phyloP scores from a whole-genome alignment of 2,888 invertebrate species.

The Halictus quadricinctus region DNA sequence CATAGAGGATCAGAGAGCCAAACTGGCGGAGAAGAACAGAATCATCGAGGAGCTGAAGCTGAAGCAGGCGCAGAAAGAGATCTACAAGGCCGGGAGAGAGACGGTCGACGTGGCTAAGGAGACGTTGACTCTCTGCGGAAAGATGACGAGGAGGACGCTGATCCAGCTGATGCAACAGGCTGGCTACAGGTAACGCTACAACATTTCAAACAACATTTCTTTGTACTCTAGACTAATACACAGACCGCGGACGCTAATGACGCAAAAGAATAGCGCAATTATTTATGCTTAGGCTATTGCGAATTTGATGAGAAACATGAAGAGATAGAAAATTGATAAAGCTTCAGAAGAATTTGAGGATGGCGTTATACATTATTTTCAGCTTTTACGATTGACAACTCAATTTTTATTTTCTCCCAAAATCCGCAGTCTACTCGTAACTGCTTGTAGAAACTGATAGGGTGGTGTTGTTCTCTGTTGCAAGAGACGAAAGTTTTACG shows the following conservation, averaged over 20 bases:
- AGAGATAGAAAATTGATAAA: too few species aligned
- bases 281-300: too few species aligned
- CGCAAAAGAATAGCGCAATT: too few species aligned
- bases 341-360: too few species aligned
- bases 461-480: not conserved
- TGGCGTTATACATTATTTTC: too few species aligned
- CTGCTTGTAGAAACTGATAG: not conserved
- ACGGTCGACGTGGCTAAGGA: conserved; percentile 85
- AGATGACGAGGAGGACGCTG: conserved; percentile 72
- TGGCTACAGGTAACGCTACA: conserved; percentile 71
- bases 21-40: conserved; percentile 88
- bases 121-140: conserved; percentile 83
- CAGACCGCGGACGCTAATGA: too few species aligned
- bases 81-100: conserved; percentile 81
- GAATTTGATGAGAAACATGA: too few species aligned
- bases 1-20: conserved; percentile 88
- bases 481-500: conserved; percentile 69
- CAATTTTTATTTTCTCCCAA: too few species aligned
- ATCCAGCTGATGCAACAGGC: conserved; percentile 76
- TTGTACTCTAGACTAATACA: too few species aligned
- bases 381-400: too few species aligned
- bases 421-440: not conserved
- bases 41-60: conserved; percentile 89
- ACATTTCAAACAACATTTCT: not conserved
- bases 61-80: conserved; percentile 87